Base-by-base conservation (phyloP, 2,113 vertebrate species). In the Ochotona princeps region DNA sequence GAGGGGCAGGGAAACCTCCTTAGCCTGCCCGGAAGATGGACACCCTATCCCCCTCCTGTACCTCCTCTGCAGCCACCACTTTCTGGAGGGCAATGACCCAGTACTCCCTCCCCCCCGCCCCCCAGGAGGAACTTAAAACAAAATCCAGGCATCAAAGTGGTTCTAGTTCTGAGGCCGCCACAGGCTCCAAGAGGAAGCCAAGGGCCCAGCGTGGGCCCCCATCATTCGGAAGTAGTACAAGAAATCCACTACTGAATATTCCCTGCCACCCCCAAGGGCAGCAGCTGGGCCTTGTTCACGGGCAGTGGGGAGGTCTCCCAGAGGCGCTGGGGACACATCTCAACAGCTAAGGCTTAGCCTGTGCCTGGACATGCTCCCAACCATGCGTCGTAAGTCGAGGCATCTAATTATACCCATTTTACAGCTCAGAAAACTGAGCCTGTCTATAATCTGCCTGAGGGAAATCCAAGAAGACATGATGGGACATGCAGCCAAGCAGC, bases 261-360 rank as follows among this genome's bases (percentile, higher is more conserved):
- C 5, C 49, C 7, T 87, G 30, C 82, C 51, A 12, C 10, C 38
- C 14, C 51, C 18, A 9, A n/a, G 63, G 75, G 91, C 85, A 61
- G 38, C 73, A 26, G 67, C 32, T 78, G 21, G 32, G n/a, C 35
- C 54, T 44, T 6, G 38, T 44, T 44, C 8, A 1, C 38, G 69
- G 78, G 88, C 87, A 73, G 25, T 61, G 25, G 75, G 1, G 23
- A 0, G 30, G n/a, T 35, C 21, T 61, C 10, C 0, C 4, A 5
- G 51, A 32, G 69, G 30, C 0, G 0, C 28, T 11, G 4, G 49
- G 75, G 20, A 9, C 0, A 8, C 14, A 49, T 1, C 13, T 0
- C 17, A 49, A 21, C 5, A 10, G 30, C 26, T 17, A 5, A 0
- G 1, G n/a, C 18, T 8, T 20, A 8, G n/a, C 1, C 26, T 13